Evolutionary conservation across 2,888 invertebrate species (phyloP).

Genomic region (Esperia sulphurella): DNA sequence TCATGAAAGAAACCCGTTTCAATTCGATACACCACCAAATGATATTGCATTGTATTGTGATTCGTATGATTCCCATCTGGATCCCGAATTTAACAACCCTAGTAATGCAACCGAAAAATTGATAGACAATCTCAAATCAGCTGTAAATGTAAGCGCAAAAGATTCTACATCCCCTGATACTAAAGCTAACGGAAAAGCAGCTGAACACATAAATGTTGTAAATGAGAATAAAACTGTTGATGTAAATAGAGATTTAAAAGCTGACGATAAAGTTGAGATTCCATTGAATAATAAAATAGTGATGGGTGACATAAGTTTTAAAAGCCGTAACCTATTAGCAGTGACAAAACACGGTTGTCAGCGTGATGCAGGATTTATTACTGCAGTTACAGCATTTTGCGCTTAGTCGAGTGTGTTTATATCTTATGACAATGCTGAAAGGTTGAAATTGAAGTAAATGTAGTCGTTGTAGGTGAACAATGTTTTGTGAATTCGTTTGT

Average conservation of each 20-base stretch:
- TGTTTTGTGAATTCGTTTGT: slow-evolving; percentile 18
- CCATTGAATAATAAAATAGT: slow-evolving; percentile 7
- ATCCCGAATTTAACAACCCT: slow-evolving; percentile 13
- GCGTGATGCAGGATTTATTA: slow-evolving; percentile 63
- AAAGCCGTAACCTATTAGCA: slow-evolving; percentile 64
- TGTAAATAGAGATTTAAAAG: background rate
- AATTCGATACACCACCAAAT: slow-evolving; percentile 55
- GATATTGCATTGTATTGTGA: slow-evolving; percentile 58
- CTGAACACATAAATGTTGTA: background rate
- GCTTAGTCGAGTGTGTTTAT: background rate
- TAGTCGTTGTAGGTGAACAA: background rate
- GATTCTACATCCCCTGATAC: slow-evolving; percentile 14
- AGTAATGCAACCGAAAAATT: background rate
- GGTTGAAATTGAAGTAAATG: background rate
- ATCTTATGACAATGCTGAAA: background rate
- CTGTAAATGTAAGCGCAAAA: background rate
- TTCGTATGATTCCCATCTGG: slow-evolving; percentile 34
- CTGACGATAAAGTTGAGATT: slow-evolving; percentile 5
- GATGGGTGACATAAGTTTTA: slow-evolving; percentile 49
- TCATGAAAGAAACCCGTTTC: slow-evolving; percentile 58
- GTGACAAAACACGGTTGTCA: slow-evolving; percentile 71
- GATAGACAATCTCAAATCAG: slow-evolving; percentile 18
- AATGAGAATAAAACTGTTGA: background rate
- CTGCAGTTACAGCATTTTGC: background rate
- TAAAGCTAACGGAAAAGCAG: background rate